Conservation (phyloP, 2,113 vertebrate genomes). For the Helogale parvula region DNA sequence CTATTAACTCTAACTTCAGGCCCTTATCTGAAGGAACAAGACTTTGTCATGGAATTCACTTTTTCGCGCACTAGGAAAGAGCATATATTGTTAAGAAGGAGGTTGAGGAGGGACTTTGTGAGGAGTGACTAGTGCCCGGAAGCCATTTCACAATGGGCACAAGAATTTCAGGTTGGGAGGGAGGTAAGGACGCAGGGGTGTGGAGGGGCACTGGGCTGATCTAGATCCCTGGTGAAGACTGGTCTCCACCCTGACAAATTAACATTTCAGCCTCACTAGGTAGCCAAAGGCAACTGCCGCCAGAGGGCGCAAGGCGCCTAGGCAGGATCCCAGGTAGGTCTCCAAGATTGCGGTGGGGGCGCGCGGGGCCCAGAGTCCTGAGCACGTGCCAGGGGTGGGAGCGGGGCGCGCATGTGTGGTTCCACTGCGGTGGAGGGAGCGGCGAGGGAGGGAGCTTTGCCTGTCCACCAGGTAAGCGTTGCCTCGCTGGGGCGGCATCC, state of each 20-base stretch:
- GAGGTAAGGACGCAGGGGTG: too few relatives aligned
- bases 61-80: neutral
- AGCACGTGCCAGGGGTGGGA: neutral
- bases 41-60: neutral
- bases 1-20: neutral
- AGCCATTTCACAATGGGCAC: neutral
- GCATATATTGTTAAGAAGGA: neutral
- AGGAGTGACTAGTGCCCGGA: too few relatives aligned
- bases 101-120: too few relatives aligned
- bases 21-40: neutral
- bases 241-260: neutral
- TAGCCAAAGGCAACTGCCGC: neutral
- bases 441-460: slow-evolving; percentile 16
- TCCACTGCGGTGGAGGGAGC: neutral
- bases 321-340: neutral
- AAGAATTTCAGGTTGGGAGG: neutral
- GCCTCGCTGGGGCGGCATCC: neutral
- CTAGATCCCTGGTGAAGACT: neutral
- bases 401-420: neutral
- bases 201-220: neutral
- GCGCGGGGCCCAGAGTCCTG: rapidly evolving
- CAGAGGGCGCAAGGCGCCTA: slow-evolving; percentile 53
- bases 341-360: too few relatives aligned
- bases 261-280: neutral
- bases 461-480: slow-evolving; percentile 54